Conservation (phyloP, 2,113 vertebrate species). For the Orthonyx spaldingii region DNA sequence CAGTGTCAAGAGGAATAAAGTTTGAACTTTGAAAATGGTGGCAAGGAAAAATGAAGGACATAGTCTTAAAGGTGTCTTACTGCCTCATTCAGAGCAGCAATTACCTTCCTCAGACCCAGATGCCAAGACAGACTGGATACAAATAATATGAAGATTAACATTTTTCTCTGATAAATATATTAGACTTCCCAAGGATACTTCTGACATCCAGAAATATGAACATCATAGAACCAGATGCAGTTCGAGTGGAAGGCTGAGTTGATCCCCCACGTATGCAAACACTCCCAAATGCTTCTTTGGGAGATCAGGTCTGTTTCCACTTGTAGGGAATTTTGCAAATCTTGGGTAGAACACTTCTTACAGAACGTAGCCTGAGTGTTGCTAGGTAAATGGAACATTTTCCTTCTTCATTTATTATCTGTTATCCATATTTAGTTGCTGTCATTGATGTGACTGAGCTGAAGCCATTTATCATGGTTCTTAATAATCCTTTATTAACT, state of each 20-base stretch:
- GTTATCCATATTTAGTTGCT: not conserved
- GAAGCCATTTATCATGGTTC: not conserved
- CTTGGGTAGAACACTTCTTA: not conserved
- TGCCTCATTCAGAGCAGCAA: not conserved
- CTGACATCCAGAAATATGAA: not conserved
- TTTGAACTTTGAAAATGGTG: not conserved
- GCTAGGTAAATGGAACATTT: not conserved
- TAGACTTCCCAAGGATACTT: not conserved
- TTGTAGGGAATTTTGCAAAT: not conserved
- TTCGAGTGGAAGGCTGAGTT: not conserved
- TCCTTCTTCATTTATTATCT: not conserved
- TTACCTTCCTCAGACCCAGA: not conserved
- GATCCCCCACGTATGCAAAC: fast-evolving
- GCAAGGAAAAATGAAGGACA: not conserved
- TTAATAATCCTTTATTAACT: not conserved
- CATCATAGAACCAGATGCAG: not conserved
- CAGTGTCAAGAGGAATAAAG: not conserved
- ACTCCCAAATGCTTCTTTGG: not conserved
- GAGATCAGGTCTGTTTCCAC: not conserved
- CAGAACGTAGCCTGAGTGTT: not conserved
- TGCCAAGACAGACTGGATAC: not conserved
- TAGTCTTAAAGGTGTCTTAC: not conserved
- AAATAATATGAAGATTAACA: not conserved
- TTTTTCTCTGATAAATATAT: not conserved
- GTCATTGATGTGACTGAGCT: not conserved